These are phyloP conservation scores for Saccostrea glomerata DNA, from an alignment of 1,140 invertebrate genomes.

Conservation along the genomic window DNA sequence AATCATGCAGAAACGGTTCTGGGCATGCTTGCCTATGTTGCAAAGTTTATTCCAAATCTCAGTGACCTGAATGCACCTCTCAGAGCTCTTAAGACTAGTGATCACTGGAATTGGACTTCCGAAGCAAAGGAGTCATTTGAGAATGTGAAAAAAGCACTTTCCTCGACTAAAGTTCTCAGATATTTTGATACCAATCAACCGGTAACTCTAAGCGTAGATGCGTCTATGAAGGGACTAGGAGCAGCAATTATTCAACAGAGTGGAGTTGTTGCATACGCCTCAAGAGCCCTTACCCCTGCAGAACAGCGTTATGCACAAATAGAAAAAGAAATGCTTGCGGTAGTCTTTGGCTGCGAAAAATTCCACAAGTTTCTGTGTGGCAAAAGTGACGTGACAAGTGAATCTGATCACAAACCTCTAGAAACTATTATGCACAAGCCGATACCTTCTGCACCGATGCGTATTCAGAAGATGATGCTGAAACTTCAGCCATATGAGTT, in stretches of 20 bases:
- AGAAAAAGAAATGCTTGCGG: slow-evolving; percentile 80
- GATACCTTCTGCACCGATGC: slow-evolving; percentile 54
- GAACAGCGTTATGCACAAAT: slow-evolving; percentile 76
- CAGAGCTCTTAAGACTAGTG: background rate
- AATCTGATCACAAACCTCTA: slow-evolving; percentile 76
- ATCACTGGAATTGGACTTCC: slow-evolving; percentile 35
- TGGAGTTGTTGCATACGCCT: slow-evolving; percentile 77
- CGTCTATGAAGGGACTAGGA: slow-evolving; percentile 75
- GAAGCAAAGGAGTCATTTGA: slow-evolving; percentile 41
- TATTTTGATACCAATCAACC: slow-evolving; percentile 53
- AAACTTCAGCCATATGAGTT: slow-evolving; percentile 62
- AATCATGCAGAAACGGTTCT: slow-evolving; percentile 19
- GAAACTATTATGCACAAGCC: slow-evolving; percentile 64
- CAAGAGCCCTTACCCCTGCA: slow-evolving; percentile 74
- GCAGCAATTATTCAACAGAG: slow-evolving; percentile 77
- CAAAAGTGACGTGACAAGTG: slow-evolving; percentile 50
- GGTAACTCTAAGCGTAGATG: slow-evolving; percentile 69
- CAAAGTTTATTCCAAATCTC: slow-evolving; percentile 75
- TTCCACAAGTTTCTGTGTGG: slow-evolving; percentile 77
- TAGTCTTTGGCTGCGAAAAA: slow-evolving; percentile 80
- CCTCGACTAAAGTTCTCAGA: slow-evolving; percentile 44
- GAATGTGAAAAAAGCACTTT: slow-evolving; percentile 45
- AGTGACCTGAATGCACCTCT: slow-evolving; percentile 49
- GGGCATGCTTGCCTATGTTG: slow-evolving; percentile 72
- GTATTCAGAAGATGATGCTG: slow-evolving; percentile 69